Conservation (phyloP, 2,797 vertebrate genomes). For the Discoglossus pictus region DNA sequence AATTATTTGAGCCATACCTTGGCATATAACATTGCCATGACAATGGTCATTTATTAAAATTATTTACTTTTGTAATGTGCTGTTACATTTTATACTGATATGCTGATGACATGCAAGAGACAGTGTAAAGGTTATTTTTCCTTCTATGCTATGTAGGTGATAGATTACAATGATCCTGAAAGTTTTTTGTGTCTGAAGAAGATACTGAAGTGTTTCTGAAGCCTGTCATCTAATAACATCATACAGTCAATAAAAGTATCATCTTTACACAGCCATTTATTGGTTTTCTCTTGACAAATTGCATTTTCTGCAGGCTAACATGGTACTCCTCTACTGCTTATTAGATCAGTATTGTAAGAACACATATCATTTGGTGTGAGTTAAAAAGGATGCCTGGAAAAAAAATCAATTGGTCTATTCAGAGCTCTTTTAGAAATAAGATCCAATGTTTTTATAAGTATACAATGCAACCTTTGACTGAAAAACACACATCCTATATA, state of each 20-base stretch:
- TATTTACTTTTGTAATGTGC: too few relatives aligned
- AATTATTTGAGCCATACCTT: too few relatives aligned
- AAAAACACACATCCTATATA: conserved; percentile 7
- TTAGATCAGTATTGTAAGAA: conserved; percentile 51
- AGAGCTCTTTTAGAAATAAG: conserved; percentile 29
- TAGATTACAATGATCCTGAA: conserved; percentile 8
- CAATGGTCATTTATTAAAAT: too few relatives aligned
- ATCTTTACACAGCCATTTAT: conserved; percentile 51
- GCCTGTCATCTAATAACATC: conserved; percentile 50
- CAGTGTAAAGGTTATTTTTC: too few relatives aligned
- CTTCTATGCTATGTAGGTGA: background rate
- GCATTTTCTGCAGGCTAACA: conserved; percentile 50
- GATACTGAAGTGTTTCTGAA: conserved; percentile 43
- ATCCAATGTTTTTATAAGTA: conserved; percentile 29
- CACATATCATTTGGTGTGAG: conserved; percentile 49
- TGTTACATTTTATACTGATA: too few relatives aligned
- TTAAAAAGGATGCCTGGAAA: conserved; percentile 43
- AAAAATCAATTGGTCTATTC: conserved; percentile 44
- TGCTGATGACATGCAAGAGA: too few relatives aligned
- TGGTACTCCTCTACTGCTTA: conserved; percentile 51
- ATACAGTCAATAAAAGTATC: conserved; percentile 52
- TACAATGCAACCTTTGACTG: conserved; percentile 5
- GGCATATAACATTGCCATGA: too few relatives aligned
- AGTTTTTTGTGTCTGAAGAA: conserved; percentile 30
- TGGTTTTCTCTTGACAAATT: conserved; percentile 53